Base-by-base conservation (phyloP, 2,797 vertebrate species). In the Mus minutoides region DNA sequence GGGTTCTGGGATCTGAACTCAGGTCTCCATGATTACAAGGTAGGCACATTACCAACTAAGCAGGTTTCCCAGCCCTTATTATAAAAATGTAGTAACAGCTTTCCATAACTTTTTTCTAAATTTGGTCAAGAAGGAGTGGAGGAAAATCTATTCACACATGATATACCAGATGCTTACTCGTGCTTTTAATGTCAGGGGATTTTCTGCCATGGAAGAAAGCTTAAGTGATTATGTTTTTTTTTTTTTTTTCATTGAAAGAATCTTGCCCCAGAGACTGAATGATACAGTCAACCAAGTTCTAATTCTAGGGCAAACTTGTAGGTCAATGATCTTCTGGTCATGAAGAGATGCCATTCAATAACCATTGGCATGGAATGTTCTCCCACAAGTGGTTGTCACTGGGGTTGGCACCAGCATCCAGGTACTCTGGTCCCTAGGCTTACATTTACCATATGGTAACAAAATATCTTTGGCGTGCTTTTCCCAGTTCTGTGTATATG, bases 101-200 rank as follows among this genome's bases (percentile, higher is more conserved):
- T 58, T 88, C 17, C 14, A 58, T 67, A 34, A 31, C 26, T 78
- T 1, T 31, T 29, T 21, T 43, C 58, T 40, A 83, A 67, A n/a
- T 69, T 3, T 52, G 34, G 58, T 11, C 62, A 83, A 43, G 49
- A 2, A 73, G 34, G 80, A 64, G 56, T 69, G 19, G 46, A 69
- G 21, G 22, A 49, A 2, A 84, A 69, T 54, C 9, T 40, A 21
- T 64, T 0, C 14, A 22, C 58, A 60, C 21, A 29, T 24, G 16
- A 64, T 40, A 4, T 85, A 31, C 34, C 17, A 5, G 29, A 19
- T 67, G 56, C 67, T 26, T 90, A n/a, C 9, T 80, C 46, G 17
- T 85, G 56, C 37, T 90, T 77, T 92, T 86, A 88, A 62, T 64
- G 43, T 29, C 34, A 14, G 37, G 14, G 88, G 19, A 67, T 73